Percentiles rank a stretch among this genome's conserved stretches.
Evolutionary conservation across 2,797 vertebrate species (phyloP).

Genomic region (Fistularia tabacaria): DNA sequence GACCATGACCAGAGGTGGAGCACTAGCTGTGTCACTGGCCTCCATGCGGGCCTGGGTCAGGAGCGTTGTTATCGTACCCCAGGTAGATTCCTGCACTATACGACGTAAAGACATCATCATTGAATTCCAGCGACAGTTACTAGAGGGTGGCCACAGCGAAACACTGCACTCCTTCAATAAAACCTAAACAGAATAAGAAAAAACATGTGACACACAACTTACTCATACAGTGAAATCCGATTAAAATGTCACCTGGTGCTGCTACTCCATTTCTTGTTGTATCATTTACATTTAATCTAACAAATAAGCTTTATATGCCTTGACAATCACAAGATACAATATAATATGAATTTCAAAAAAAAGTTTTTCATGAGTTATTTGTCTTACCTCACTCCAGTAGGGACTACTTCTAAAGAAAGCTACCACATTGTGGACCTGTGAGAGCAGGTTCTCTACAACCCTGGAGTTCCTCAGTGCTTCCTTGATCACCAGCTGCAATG

Average conservation of each 20-base stretch:
- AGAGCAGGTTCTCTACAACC: slow-evolving; percentile 71
- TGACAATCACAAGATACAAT: not conserved
- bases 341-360: not conserved
- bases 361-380: not conserved
- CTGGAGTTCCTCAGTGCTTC: slow-evolving; percentile 75
- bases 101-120: slow-evolving; percentile 62
- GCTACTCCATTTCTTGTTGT: no score
- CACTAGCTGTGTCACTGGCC: slow-evolving; percentile 50
- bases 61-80: slow-evolving; percentile 65
- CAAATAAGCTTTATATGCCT: no score
- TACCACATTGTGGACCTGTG: slow-evolving; percentile 72
- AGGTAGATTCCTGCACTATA: slow-evolving; percentile 64
- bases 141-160: slow-evolving; percentile 59
- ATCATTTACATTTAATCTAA: no score
- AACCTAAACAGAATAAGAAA: slow-evolving; percentile 39
- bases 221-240: no score
- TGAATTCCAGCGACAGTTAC: slow-evolving; percentile 72
- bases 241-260: no score
- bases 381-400: slow-evolving; percentile 74
- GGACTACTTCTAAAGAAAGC: slow-evolving; percentile 71
- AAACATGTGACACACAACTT: not conserved
- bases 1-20: slow-evolving; percentile 68
- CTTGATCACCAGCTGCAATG: slow-evolving; percentile 70
- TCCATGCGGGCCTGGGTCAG: slow-evolving; percentile 72
- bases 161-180: slow-evolving; percentile 67